Evolutionary conservation across 2,113 vertebrate species (phyloP), one percentile per base, ranked within the genome.

Genomic region (Phalacrocorax pelagicus): DNA sequence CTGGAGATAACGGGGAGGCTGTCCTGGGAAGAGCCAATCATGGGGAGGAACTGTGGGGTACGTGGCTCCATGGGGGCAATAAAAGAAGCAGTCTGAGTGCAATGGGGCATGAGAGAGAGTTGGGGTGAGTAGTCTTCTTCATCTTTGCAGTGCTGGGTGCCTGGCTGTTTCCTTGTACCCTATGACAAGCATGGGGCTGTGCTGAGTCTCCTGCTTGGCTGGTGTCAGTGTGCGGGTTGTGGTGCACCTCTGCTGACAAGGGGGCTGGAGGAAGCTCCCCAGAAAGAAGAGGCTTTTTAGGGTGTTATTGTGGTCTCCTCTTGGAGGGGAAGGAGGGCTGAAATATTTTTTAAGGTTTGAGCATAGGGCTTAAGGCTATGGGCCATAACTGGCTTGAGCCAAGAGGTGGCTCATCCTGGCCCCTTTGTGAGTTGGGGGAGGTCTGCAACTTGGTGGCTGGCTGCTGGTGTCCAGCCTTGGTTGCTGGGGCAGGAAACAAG

Each of bases 141-240:
- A 0, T 8, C 0, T 3, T 19, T 49, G 4, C 2, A 1, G 4
- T 42, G 1, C 0, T 47, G 38, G 2, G 6, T 63, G 14, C 9
- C 2, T 89, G 10, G 16, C 12, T n/a, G 23, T 7, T 52, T 5
- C 3, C 0, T 4, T 10, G 0, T 0, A 2, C 0, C 0, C 0
- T 15, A 0, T 12, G 10, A 0, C 46, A 21, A 3, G 5, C 9
- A 0, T 11, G 23, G 40, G 6, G 55, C 27, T 62, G 24, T 55
- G 34, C 40, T 57, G 30, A 12, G 8, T 38, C 3, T 74, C 10
- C 10, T 80, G 52, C 9, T 79, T 36, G 42, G 30, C 2, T 55
- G 15, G 10, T 13, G 6, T 40, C 1, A 9, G 21, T 1, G 4
- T 4, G 11, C 5, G 24, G 20, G 29, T 27, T 73, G 36, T 24